These are phyloP conservation scores for Archips crataeganus DNA, from an alignment of 2,888 invertebrate genomes.

Conservation along the genomic window DNA sequence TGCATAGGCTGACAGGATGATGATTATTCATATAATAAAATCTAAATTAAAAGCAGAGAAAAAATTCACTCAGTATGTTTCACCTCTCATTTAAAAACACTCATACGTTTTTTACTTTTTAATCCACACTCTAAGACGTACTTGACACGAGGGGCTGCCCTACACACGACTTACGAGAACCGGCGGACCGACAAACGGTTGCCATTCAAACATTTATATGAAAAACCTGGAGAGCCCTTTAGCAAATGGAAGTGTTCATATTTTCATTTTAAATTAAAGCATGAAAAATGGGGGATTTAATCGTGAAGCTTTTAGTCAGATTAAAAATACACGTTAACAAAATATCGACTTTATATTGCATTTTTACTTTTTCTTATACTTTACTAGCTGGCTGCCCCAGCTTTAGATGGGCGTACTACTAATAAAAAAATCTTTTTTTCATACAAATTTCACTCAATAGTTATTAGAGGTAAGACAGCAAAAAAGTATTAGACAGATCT, in stretches of 20 bases:
- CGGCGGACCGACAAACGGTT: constrained; percentile 4
- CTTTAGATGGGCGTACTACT: too few species aligned
- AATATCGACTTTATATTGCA: too few species aligned
- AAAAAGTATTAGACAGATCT: too few species aligned
- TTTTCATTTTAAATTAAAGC: constrained; percentile 20
- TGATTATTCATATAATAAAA: too few species aligned
- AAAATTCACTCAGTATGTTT: background rate
- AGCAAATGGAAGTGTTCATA: background rate
- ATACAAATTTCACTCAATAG: too few species aligned
- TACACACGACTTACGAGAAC: background rate
- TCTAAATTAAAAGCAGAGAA: background rate
- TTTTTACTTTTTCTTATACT: too few species aligned
- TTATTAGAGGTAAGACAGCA: too few species aligned
- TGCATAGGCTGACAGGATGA: too few species aligned
- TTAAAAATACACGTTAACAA: too few species aligned
- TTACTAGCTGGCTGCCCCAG: too few species aligned
- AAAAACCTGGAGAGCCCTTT: background rate
- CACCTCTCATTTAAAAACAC: background rate
- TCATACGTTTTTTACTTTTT: background rate
- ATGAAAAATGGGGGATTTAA: background rate
- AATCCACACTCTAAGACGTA: background rate
- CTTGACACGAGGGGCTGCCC: background rate
- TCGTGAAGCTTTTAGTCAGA: background rate
- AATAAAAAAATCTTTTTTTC: too few species aligned
- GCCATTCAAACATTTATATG: constrained; percentile 8